A percentile compares a stretch with the other conserved stretches of the same genome.
Conservation (phyloP, 2,113 vertebrate species). For the Martes martes region DNA sequence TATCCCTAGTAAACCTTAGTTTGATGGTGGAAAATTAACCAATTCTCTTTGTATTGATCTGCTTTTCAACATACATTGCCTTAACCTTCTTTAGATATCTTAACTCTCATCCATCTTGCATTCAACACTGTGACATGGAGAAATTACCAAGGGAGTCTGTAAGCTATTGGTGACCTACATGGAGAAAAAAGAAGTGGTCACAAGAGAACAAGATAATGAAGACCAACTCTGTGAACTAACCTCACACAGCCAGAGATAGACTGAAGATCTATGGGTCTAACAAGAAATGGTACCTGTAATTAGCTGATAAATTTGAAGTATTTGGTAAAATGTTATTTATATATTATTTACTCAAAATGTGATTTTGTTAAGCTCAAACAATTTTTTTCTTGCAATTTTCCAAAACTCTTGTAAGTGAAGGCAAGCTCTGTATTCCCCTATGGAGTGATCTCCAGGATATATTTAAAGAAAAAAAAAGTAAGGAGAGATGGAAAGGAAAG, state of each 20-base stretch:
- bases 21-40: neutral
- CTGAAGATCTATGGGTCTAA: neutral
- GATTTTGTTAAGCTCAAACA: neutral
- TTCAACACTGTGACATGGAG: neutral
- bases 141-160: constrained; percentile 5
- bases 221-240: neutral
- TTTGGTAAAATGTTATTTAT: neutral
- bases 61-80: neutral
- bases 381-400: neutral
- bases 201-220: neutral
- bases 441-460: neutral
- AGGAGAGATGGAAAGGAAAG: neutral
- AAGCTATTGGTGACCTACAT: neutral
- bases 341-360: neutral
- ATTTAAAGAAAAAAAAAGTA: constrained; percentile 17
- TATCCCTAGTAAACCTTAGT: neutral
- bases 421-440: neutral
- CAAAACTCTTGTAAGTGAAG: neutral
- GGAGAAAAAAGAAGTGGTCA: neutral
- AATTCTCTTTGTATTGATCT: neutral
- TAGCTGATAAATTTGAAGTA: neutral
- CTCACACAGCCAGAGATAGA: neutral
- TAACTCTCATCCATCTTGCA: neutral
- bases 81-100: neutral
- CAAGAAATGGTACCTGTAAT: neutral